Conservation (phyloP, 2,797 vertebrate species). For the Parotocinclus haroldoi region DNA sequence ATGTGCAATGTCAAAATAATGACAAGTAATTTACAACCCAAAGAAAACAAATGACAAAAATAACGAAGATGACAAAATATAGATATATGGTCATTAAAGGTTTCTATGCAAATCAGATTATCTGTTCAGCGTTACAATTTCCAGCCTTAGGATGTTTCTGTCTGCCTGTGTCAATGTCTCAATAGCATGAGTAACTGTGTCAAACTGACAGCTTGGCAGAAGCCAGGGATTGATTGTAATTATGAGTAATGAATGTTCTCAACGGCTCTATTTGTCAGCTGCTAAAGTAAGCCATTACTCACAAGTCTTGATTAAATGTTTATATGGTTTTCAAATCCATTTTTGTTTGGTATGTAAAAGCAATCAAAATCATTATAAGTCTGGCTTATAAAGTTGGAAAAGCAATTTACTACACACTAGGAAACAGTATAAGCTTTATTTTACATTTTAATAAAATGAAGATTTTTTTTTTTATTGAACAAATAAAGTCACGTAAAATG, state of each 20-base stretch:
- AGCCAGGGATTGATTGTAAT: conserved; percentile 28
- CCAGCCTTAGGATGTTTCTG: not conserved
- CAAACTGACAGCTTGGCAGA: conserved; percentile 25
- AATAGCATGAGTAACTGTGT: conserved; percentile 3
- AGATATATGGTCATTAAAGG: no score
- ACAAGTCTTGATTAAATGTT: not conserved
- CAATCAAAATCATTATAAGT: not conserved
- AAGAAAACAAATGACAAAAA: no score
- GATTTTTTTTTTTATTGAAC: no score
- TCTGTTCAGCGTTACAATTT: no score
- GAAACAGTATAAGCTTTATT: conserved; percentile 24
- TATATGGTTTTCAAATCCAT: not conserved
- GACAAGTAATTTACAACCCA: no score
- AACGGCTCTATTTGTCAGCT: conserved; percentile 24
- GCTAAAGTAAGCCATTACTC: not conserved
- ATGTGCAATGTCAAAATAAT: no score
- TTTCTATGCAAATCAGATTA: no score
- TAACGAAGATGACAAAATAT: no score
- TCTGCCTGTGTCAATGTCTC: conserved; percentile 11
- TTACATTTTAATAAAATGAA: not conserved
- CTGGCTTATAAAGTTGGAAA: not conserved
- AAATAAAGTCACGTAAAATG: no score
- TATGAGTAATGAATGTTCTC: conserved; percentile 19
- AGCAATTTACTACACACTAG: conserved; percentile 13
- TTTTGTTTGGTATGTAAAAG: not conserved